Percentiles rank a stretch among this genome's conserved stretches.
Conservation (phyloP, 2,113 vertebrate species). For the Micronycteris hirsuta region DNA sequence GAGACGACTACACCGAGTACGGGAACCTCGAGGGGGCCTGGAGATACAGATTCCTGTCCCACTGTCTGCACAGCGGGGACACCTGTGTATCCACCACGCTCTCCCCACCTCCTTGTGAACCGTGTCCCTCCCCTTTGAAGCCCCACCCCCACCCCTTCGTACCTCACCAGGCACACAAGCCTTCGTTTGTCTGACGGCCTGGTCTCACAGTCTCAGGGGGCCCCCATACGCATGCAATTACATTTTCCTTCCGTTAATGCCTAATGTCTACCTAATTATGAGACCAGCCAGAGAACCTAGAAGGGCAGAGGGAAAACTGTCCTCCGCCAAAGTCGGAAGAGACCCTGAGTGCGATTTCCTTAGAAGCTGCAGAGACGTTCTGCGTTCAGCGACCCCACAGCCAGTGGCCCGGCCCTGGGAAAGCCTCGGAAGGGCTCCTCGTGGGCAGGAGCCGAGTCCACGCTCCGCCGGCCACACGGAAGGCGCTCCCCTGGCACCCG, state of each 20-base stretch:
- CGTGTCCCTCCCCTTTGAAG: neutral
- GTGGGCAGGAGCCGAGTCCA: rapidly evolving
- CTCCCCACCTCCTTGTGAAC: neutral
- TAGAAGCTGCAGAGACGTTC: rapidly evolving
- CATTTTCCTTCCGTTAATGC: neutral
- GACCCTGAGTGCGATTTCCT: neutral
- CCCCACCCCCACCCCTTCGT: neutral
- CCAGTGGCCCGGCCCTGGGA: rapidly evolving
- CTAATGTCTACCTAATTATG: neutral
- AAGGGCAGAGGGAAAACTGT: neutral
- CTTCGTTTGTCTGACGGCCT: no score
- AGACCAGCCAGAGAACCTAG: no score
- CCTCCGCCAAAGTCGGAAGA: neutral
- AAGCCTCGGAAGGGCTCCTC: neutral
- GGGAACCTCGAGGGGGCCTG: neutral
- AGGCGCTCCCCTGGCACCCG: neutral
- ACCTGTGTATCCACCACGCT: neutral
- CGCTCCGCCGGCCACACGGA: rapidly evolving
- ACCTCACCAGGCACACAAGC: no score
- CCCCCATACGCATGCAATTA: neutral
- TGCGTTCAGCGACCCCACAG: rapidly evolving
- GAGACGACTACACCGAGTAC: neutral
- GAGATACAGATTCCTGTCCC: neutral
- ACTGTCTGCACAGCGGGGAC: neutral
- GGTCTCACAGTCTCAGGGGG: no score